A percentile compares a stretch with the other conserved stretches of the same genome.
Conservation (phyloP, 2,797 vertebrate species). For the Chiroxiphia lanceolata region DNA sequence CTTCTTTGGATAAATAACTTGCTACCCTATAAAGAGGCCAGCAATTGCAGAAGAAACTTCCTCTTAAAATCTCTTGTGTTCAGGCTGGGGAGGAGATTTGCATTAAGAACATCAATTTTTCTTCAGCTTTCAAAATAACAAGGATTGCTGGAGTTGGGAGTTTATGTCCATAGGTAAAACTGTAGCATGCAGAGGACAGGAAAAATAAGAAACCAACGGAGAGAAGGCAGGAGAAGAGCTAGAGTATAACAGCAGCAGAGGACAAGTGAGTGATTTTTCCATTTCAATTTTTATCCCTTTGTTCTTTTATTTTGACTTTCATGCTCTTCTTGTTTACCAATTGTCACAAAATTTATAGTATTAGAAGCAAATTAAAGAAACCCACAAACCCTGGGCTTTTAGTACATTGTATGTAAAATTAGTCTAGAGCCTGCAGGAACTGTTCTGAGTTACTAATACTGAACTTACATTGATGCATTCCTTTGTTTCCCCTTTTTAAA, state of each 20-base stretch:
- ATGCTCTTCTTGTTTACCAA: neutral
- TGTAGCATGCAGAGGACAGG: neutral
- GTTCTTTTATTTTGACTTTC: slow-evolving; percentile 1
- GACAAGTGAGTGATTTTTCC: slow-evolving; percentile 47
- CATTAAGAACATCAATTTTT: neutral
- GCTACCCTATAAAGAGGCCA: neutral
- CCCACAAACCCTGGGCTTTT: neutral
- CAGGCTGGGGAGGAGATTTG: neutral
- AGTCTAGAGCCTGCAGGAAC: neutral
- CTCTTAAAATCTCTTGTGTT: neutral
- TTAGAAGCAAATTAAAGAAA: neutral
- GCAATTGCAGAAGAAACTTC: neutral
- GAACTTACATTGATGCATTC: neutral
- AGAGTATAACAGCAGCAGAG: slow-evolving; percentile 5
- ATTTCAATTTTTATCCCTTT: slow-evolving; percentile 5
- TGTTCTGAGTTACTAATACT: neutral
- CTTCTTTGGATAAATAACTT: neutral
- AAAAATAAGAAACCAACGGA: neutral
- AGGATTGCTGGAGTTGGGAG: neutral
- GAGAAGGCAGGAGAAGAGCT: slow-evolving; percentile 35
- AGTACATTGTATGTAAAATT: neutral
- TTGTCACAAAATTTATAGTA: neutral
- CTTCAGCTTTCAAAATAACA: neutral
- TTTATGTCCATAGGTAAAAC: neutral
- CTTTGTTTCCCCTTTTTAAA: neutral